These are phyloP conservation scores for Leptestheria dahalacensis DNA, from an alignment of 1,140 invertebrate species.

Conservation along the genomic window DNA sequence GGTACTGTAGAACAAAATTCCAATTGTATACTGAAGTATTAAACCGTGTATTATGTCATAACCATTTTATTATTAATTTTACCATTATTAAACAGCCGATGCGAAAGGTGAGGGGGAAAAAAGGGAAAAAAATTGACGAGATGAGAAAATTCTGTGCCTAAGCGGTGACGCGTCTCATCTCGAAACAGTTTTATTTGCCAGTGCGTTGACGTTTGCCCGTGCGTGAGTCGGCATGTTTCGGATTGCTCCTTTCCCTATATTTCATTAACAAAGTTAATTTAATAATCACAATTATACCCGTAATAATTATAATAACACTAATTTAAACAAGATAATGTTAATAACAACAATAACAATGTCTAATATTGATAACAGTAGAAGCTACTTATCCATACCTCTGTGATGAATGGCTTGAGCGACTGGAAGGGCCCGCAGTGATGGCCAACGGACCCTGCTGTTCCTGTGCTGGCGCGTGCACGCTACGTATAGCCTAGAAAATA, in stretches of 20 bases:
- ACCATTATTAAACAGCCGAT: too few species aligned
- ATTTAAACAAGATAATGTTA: neutral
- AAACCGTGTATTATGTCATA: too few species aligned
- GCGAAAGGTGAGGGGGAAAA: too few species aligned
- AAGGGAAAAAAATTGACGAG: too few species aligned
- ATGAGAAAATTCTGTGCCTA: too few species aligned
- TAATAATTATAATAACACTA: neutral
- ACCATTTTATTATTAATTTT: too few species aligned
- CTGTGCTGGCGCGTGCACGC: neutral
- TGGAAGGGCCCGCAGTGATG: slow-evolving; percentile 4
- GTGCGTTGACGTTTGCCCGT: neutral
- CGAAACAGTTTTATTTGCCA: neutral
- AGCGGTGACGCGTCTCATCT: too few species aligned
- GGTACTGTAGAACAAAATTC: too few species aligned
- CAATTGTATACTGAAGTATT: too few species aligned
- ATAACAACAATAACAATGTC: neutral
- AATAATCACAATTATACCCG: too few species aligned
- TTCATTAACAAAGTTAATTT: neutral
- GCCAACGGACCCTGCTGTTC: neutral
- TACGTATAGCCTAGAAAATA: neutral
- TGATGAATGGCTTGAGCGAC: neutral
- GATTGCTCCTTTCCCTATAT: neutral
- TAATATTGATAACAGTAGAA: too few species aligned
- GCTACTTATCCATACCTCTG: too few species aligned
- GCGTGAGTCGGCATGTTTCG: neutral